phyloP scores from a whole-genome alignment of 2,113 vertebrate species.

The Heterochromis multidens region DNA sequence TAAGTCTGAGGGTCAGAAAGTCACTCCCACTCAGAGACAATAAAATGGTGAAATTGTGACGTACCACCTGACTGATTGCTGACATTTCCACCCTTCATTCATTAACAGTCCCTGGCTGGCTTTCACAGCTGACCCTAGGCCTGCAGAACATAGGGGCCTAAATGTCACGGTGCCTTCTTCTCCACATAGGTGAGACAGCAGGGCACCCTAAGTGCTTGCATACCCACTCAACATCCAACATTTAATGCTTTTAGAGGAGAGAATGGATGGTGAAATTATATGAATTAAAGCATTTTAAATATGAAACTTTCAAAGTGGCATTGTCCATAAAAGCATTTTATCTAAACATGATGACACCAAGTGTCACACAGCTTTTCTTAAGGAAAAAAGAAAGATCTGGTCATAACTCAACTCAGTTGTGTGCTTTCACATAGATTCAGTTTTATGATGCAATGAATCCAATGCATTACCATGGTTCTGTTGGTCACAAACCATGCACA shows the following conservation, averaged over 20 bases:
- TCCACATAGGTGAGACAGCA: slow-evolving; percentile 60
- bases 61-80: slow-evolving; percentile 38
- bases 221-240: slow-evolving; percentile 48
- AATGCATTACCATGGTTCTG: background rate
- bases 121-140: slow-evolving; percentile 34
- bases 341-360: slow-evolving; percentile 10
- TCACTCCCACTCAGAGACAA: slow-evolving; percentile 37
- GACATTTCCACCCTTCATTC: slow-evolving; percentile 54
- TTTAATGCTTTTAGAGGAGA: slow-evolving; percentile 37
- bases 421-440: background rate
- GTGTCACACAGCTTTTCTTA: background rate
- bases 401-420: background rate
- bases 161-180: slow-evolving; percentile 70
- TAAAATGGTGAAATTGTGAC: slow-evolving; percentile 35
- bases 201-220: slow-evolving; percentile 59
- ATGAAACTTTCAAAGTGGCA: slow-evolving; percentile 21
- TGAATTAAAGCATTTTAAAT: slow-evolving; percentile 48
- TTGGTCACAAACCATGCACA: background rate
- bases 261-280: slow-evolving; percentile 39
- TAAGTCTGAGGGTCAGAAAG: background rate
- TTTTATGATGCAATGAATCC: background rate
- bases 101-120: slow-evolving; percentile 12
- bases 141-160: slow-evolving; percentile 47
- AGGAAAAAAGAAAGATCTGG: background rate
- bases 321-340: slow-evolving; percentile 37